Evolutionary conservation across 2,888 invertebrate species (phyloP), one percentile per base, ranked within the genome.

Genomic region (Bombylius discolor): DNA sequence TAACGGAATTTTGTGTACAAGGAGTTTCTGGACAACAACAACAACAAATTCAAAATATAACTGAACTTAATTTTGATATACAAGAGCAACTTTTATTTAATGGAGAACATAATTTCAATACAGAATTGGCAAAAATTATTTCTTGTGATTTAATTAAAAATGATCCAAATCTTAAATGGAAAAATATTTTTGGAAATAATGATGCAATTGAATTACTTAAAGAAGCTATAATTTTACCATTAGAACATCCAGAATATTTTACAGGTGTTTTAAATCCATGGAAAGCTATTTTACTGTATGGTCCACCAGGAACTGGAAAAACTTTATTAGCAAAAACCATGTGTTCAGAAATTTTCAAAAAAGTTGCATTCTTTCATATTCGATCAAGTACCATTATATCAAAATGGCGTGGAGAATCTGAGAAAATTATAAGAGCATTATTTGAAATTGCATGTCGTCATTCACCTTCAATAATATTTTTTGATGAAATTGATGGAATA

Each of bases 351-450:
- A 85, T 87, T 60, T 64, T 66, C 4, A 61, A 73, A 69, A 65
- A 81, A 76, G 79, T 81, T 58, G 89, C 89, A 0, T 94, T 96
- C 74, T 93, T 97, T 71, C 95, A 94, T 68, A 83, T 96, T 13
- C 86, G 91, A 4, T 87, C 91, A 58, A 90, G 93, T 65, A 85
- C 87, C 4, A 81, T 96, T 48, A 82, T 94, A n/a, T 92, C 90
- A 66, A 97, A 97, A 73, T 96, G 95, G 95, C 78, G 95, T 39
- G 96, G 96, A 0, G 96, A 97, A 64, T 94, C 94, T 0, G 96
- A 96, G 76, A 95, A 94, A 74, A 84, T 93, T 63, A 79, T 96
- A 48, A 84, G 90, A 75, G 84, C 91, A 0, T 76, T 96, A 49
- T 94, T 94, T 71, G 90, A 94, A 63, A 77, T 93, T 73, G 95